A percentile compares a stretch with the other conserved stretches of the same genome.
phyloP scores from a whole-genome alignment of 2,888 invertebrate species.

The Sesia bembeciformis region DNA sequence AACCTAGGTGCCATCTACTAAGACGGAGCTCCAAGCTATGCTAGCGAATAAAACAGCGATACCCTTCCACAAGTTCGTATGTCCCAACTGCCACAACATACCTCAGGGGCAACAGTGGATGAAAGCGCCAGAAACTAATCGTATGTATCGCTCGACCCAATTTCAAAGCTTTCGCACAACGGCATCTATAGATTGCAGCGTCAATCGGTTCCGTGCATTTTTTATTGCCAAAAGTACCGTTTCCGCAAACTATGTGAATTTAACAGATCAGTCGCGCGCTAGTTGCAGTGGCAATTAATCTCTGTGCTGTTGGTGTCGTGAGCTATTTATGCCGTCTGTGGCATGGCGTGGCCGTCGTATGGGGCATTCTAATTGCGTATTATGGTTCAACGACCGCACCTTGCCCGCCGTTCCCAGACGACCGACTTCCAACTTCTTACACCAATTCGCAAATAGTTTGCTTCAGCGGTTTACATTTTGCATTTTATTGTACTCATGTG shows the following conservation, averaged over 20 bases:
- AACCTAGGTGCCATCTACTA: slow-evolving; percentile 79
- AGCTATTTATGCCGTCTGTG: slow-evolving; percentile 63
- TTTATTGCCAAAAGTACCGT: not conserved
- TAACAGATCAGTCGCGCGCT: slow-evolving; percentile 5
- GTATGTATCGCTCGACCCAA: slow-evolving; percentile 33
- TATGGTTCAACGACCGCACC: slow-evolving; percentile 63
- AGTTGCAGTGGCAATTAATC: slow-evolving; percentile 51
- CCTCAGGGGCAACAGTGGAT: slow-evolving; percentile 91
- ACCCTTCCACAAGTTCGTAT: slow-evolving; percentile 93
- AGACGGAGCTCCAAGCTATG: slow-evolving; percentile 82
- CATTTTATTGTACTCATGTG: no score
- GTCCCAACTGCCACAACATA: slow-evolving; percentile 91
- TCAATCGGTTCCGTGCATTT: not conserved
- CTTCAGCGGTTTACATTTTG: not conserved
- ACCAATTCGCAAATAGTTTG: slow-evolving; percentile 50
- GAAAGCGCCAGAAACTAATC: slow-evolving; percentile 79
- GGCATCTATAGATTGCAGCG: not conserved
- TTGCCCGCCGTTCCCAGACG: slow-evolving; percentile 40
- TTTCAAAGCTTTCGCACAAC: not conserved
- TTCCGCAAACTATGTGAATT: not conserved
- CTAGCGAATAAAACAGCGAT: slow-evolving; percentile 85
- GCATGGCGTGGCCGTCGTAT: slow-evolving; percentile 51
- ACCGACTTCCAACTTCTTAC: slow-evolving; percentile 37
- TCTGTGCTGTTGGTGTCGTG: slow-evolving; percentile 43
- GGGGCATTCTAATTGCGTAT: slow-evolving; percentile 72